These are phyloP conservation scores for Chrysaora quinquecirrha DNA, from an alignment of 30 jellyfish, hydroid and myxozoan genomes.

Conservation along the genomic window DNA sequence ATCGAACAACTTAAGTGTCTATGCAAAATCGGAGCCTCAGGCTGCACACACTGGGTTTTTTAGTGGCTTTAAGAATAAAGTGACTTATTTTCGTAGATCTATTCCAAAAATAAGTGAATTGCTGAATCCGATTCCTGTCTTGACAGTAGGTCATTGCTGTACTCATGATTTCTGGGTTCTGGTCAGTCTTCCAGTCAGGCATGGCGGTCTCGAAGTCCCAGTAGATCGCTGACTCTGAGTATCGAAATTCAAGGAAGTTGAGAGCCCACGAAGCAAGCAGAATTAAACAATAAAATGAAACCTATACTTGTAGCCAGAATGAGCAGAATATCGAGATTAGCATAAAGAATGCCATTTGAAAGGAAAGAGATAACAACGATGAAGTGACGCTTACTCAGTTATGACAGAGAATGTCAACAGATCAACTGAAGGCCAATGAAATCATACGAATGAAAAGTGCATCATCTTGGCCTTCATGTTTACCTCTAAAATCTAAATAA, in stretches of 20 bases:
- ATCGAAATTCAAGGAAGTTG: not conserved
- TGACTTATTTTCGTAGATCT: too few relatives aligned
- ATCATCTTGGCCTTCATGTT: not conserved
- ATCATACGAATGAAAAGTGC: not conserved
- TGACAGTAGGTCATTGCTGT: too few relatives aligned
- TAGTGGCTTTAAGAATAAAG: too few relatives aligned
- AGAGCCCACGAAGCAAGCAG: not conserved
- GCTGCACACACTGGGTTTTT: too few relatives aligned
- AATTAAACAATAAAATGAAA: not conserved
- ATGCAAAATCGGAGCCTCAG: too few relatives aligned
- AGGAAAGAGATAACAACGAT: not conserved
- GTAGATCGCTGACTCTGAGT: not conserved
- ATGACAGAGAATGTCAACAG: not conserved
- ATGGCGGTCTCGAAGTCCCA: conserved; percentile 27
- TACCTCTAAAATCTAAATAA: too few relatives aligned
- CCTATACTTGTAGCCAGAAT: not conserved
- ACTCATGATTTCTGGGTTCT: too few relatives aligned
- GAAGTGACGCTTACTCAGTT: not conserved
- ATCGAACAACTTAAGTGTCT: too few relatives aligned
- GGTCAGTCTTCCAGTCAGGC: conserved; percentile 16
- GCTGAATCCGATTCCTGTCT: too few relatives aligned
- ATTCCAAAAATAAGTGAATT: too few relatives aligned
- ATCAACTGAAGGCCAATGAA: conserved; percentile 2
- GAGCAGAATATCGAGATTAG: not conserved
- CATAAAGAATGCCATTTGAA: not conserved